These are phyloP conservation scores for Papilio demoleus DNA, from an alignment of 2,888 invertebrate species.

Conservation along the genomic window DNA sequence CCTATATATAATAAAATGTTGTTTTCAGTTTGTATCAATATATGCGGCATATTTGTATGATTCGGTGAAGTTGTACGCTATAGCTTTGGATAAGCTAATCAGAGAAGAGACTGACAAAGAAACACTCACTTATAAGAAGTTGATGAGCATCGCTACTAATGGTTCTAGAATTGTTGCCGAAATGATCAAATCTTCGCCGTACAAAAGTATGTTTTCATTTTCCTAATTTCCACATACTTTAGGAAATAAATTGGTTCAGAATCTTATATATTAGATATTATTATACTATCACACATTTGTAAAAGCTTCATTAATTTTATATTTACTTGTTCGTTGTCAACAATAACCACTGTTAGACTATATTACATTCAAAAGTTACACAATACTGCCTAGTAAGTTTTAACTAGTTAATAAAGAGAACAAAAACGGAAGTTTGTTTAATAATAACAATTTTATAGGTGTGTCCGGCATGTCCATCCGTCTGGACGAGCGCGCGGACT, in stretches of 20 bases:
- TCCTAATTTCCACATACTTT: neutral
- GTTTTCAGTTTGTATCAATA: slow-evolving; percentile 91
- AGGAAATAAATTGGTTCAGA: too few relatives aligned
- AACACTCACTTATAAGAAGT: slow-evolving; percentile 83
- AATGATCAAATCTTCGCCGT: slow-evolving; percentile 92
- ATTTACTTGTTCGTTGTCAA: too few relatives aligned
- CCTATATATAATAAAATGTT: slow-evolving; percentile 10
- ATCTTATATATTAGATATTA: too few relatives aligned
- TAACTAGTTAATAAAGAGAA: too few relatives aligned
- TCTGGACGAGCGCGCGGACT: slow-evolving; percentile 96
- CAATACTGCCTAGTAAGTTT: neutral
- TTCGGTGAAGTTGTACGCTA: slow-evolving; percentile 95
- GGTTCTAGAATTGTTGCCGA: slow-evolving; percentile 94
- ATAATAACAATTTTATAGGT: too few relatives aligned
- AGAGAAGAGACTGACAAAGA: slow-evolving; percentile 77
- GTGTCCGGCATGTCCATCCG: slow-evolving; percentile 96
- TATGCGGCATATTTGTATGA: slow-evolving; percentile 98
- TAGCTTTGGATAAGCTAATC: slow-evolving; percentile 90
- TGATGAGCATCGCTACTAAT: slow-evolving; percentile 89
- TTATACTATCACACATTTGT: too few relatives aligned
- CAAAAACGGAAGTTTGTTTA: too few relatives aligned
- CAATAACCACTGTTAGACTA: neutral
- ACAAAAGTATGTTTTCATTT: slow-evolving; percentile 89
- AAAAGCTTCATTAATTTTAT: too few relatives aligned
- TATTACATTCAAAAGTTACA: neutral